Conservation (phyloP, 1,140 invertebrate genomes). For the Bombus sibiricus region DNA sequence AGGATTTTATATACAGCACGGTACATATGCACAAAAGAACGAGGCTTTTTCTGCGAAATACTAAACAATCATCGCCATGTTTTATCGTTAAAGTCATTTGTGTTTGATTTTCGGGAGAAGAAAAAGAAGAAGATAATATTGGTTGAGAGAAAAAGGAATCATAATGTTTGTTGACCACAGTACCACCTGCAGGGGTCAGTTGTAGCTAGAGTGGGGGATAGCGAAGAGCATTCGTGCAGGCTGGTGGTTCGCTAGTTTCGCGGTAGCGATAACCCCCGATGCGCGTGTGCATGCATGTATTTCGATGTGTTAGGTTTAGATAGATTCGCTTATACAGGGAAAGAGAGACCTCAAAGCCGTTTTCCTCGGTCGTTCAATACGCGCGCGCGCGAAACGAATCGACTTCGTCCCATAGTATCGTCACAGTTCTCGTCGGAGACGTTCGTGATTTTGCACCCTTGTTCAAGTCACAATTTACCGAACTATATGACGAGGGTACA, state of each 20-base stretch:
- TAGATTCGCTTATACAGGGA: constrained; percentile 33
- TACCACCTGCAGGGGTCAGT: constrained; percentile 39
- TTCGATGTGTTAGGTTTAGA: constrained; percentile 16
- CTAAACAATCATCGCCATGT: background rate
- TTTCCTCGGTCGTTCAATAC: constrained; percentile 76
- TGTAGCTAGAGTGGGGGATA: constrained; percentile 16
- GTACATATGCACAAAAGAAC: no score
- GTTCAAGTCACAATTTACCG: constrained; percentile 53
- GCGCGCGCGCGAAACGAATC: constrained; percentile 78
- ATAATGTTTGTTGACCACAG: background rate
- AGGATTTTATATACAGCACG: background rate
- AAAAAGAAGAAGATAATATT: background rate
- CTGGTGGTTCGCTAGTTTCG: constrained; percentile 44
- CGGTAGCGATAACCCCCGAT: constrained; percentile 40
- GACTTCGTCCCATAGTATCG: constrained; percentile 78
- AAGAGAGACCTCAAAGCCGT: constrained; percentile 34
- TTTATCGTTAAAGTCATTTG: background rate
- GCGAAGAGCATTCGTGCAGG: constrained; percentile 33
- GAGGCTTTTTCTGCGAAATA: background rate
- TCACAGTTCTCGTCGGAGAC: constrained; percentile 81
- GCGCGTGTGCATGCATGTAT: constrained; percentile 22
- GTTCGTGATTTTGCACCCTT: constrained; percentile 78
- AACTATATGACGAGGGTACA: constrained; percentile 68
- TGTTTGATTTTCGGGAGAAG: background rate
- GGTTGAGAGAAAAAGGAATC: background rate